Evolutionary conservation across 92 coral and sea anemone species (phyloP).

Genomic region (Epizoanthus ramosus): DNA sequence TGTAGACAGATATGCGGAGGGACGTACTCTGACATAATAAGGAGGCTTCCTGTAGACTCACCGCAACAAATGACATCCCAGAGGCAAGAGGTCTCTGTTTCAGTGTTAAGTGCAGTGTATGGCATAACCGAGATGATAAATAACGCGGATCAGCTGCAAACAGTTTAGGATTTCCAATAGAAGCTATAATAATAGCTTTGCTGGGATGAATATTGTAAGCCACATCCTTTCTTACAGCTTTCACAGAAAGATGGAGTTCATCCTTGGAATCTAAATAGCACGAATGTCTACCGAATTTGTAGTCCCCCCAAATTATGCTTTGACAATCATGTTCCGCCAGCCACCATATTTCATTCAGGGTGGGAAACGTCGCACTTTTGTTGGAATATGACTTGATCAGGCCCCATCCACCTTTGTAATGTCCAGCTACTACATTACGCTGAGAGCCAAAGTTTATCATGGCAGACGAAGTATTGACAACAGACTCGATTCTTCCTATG

Average conservation of each 20-base stretch:
- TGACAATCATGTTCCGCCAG: constrained; percentile 82
- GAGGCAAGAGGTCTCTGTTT: constrained; percentile 74
- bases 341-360: constrained; percentile 80
- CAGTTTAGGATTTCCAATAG: constrained; percentile 76
- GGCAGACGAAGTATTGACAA: constrained; percentile 23
- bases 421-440: constrained; percentile 41
- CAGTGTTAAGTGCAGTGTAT: constrained; percentile 59
- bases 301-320: constrained; percentile 67
- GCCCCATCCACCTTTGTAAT: constrained; percentile 65
- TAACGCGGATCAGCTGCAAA: constrained; percentile 58
- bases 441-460: constrained; percentile 32
- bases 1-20: constrained; percentile 70
- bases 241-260: constrained; percentile 63
- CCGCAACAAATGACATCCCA: constrained; percentile 77
- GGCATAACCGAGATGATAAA: constrained; percentile 54
- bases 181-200: constrained; percentile 51
- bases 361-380: constrained; percentile 27
- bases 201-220: constrained; percentile 28
- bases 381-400: constrained; percentile 40
- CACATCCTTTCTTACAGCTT: constrained; percentile 56
- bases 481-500: constrained; percentile 52
- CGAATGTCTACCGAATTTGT: constrained; percentile 46
- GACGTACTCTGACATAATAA: constrained; percentile 75
- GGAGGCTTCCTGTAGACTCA: constrained; percentile 71
- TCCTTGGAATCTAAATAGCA: constrained; percentile 88